These are phyloP conservation scores for Salvelinus namaycush DNA, from an alignment of 2,113 vertebrate species.

Conservation along the genomic window DNA sequence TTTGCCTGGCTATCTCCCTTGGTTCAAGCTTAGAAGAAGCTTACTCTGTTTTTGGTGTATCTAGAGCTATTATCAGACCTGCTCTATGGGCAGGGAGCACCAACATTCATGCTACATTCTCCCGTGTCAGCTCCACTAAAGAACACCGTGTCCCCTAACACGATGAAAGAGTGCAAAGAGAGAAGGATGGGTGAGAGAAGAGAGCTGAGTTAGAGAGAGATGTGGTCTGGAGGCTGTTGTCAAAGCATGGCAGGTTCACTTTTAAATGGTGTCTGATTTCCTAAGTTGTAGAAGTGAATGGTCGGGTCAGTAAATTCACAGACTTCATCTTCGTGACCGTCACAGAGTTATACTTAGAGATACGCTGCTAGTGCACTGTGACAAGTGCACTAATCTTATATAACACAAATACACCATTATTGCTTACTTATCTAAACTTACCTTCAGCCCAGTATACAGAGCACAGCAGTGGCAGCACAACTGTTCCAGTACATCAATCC, in stretches of 20 bases:
- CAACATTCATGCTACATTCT: slow-evolving; percentile 43
- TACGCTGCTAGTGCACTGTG: slow-evolving; percentile 5
- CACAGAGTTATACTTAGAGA: slow-evolving; percentile 35
- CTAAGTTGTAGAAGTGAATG: slow-evolving; percentile 41
- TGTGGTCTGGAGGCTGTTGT: slow-evolving; percentile 21
- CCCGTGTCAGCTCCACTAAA: slow-evolving; percentile 49
- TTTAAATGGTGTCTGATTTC: slow-evolving; percentile 44
- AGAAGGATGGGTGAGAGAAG: background rate
- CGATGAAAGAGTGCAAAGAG: background rate
- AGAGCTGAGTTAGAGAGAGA: slow-evolving; percentile 30
- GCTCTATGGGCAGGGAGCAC: slow-evolving; percentile 34
- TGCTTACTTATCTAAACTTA: slow-evolving; percentile 15
- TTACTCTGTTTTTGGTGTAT: slow-evolving; percentile 50
- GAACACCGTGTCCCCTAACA: slow-evolving; percentile 13
- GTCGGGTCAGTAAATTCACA: slow-evolving; percentile 40
- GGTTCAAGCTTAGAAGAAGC: slow-evolving; percentile 60
- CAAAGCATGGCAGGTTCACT: slow-evolving; percentile 44
- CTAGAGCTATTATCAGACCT: slow-evolving; percentile 58
- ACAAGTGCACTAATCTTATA: slow-evolving; percentile 14
- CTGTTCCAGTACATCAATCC: slow-evolving; percentile 13
- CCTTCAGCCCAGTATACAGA: background rate
- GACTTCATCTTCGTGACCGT: slow-evolving; percentile 39
- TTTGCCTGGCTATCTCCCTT: slow-evolving; percentile 51
- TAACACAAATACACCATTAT: slow-evolving; percentile 20
- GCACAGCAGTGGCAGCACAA: slow-evolving; percentile 5